Base-by-base conservation (phyloP, 2,888 invertebrate species). In the Anagyrus pseudococci region DNA sequence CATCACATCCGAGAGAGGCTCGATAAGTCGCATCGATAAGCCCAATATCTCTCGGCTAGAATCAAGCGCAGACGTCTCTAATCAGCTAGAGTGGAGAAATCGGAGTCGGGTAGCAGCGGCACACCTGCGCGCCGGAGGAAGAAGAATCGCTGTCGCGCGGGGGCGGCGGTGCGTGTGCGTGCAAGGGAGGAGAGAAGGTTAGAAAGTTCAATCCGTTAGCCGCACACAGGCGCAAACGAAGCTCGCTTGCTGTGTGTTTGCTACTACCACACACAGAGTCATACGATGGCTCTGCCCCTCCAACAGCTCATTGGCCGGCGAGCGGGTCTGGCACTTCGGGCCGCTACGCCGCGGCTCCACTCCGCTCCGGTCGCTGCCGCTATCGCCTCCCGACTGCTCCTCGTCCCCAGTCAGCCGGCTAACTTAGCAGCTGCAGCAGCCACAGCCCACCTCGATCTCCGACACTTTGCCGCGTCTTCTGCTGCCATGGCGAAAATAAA, bases 401-500 rank as follows among this genome's bases (percentile, higher is more conserved):
- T 17, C 15, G 8, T 50, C 46, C 29, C 20, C 43, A 19, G 15
- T n/a, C 26, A n/a, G 17, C 10, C 1, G 1, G 7, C 20, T 19
- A 22, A 41, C 8, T 37, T 37, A 22, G 73, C 46, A 66, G n/a
- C 25, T 46, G 19, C 55, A 52, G 10, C 62, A 44, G 40, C 25
- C 23, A 41, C 25, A 46, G 56, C 37, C 15, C 26, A 48, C 29
- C 26, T 61, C 33, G 20, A 61, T 43, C 7, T 44, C 40, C 50
- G 67, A 47, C 56, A 62, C 48, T 56, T 64, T 15, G 50, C 50
- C 33, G 59, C 47, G 13, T 61, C 76, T 4, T 63, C 74, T 20
- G 64, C 68, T 59, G 69, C 69, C 41, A 79, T 79, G 79, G 73
- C 71, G 2, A 79, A 79, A 71, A 79, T 79, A 61, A 75, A 79